Conservation (phyloP, 30 jellyfish, hydroid and myxozoan species). For the Cassiopea xamachana region DNA sequence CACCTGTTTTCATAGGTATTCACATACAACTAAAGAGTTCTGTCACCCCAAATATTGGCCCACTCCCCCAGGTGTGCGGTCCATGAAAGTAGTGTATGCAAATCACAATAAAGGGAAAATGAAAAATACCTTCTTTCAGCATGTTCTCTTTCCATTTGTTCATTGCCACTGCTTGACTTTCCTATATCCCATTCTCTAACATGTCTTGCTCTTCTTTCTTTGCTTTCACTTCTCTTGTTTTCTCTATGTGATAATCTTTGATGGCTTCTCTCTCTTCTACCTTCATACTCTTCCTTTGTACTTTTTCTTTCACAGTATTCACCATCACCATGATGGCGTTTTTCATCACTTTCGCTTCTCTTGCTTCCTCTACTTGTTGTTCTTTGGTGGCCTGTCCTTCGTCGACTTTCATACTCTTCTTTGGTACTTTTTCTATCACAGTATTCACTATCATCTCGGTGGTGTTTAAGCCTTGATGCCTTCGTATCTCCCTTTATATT, state of each 20-base stretch:
- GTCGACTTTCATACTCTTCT: not conserved
- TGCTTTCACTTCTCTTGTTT: not conserved
- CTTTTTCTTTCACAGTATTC: not conserved
- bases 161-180: not conserved
- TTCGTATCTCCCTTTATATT: not conserved
- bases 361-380: not conserved
- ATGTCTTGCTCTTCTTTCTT: not conserved
- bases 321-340: not conserved
- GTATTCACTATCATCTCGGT: not conserved
- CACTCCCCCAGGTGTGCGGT: slow-evolving; percentile 47
- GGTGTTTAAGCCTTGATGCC: not conserved
- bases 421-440: too few species aligned
- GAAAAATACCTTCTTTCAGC: not conserved
- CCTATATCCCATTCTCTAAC: slow-evolving; percentile 50
- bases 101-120: too few species aligned
- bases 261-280: not conserved
- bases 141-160: not conserved
- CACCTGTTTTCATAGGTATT: slow-evolving; percentile 1
- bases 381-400: not conserved
- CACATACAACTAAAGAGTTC: not conserved
- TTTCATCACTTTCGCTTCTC: not conserved
- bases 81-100: slow-evolving; percentile 32
- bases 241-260: not conserved
- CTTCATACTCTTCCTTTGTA: not conserved
- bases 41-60: slow-evolving; percentile 40